Percentiles rank a stretch among this genome's conserved stretches.
These are phyloP conservation scores for Oreortyx pictus DNA, from an alignment of 2,797 vertebrate species.

Conservation along the genomic window DNA sequence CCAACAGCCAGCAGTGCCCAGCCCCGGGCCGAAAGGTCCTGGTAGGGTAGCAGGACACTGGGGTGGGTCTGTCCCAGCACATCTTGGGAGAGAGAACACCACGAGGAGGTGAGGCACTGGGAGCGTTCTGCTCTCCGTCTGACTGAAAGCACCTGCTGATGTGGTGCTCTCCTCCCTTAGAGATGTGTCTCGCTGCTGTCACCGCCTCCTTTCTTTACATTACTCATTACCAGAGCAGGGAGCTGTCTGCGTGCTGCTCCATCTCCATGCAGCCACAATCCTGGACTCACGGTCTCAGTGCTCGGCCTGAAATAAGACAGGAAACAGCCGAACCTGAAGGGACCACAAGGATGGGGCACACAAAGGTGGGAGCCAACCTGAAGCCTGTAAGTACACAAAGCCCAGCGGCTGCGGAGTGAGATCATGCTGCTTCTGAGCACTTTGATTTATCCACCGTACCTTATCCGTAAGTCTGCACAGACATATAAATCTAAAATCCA, in stretches of 20 bases:
- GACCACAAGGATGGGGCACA: background rate
- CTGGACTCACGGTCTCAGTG: accelerated
- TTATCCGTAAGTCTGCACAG: background rate
- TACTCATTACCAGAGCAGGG: background rate
- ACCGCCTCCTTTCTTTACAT: background rate
- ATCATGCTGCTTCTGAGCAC: background rate
- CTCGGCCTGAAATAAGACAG: background rate
- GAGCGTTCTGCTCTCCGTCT: background rate
- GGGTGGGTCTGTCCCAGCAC: background rate
- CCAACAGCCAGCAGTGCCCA: background rate
- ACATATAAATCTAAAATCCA: background rate
- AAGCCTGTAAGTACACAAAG: background rate
- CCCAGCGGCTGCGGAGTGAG: background rate
- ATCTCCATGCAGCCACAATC: background rate
- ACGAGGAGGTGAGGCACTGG: background rate
- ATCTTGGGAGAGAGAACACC: background rate
- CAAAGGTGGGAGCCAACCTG: background rate
- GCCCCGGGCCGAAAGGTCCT: background rate
- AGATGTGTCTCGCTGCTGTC: background rate
- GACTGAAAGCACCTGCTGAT: background rate
- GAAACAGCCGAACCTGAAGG: background rate
- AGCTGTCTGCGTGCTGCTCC: background rate
- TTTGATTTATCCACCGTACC: background rate
- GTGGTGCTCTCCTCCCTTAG: background rate
- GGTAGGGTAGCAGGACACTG: background rate